Conservation (phyloP, 1,140 invertebrate genomes). For the roundworm (Caenorhabditis elegans) region DNA sequence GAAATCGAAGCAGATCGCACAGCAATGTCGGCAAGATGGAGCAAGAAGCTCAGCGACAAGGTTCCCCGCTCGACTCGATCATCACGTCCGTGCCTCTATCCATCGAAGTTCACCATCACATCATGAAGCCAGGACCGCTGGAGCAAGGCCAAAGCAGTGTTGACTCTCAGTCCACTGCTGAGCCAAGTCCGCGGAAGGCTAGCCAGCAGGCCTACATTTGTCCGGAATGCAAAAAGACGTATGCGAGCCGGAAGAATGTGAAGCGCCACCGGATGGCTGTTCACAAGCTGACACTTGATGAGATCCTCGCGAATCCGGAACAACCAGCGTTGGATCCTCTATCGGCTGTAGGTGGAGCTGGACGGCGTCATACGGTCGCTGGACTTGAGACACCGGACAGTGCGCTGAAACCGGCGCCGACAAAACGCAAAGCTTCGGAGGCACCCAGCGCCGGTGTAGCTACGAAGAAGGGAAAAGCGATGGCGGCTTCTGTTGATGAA, state of each 20-base stretch:
- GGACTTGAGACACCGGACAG: background rate
- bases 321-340: background rate
- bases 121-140: background rate
- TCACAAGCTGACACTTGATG: slow-evolving; percentile 53
- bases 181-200: background rate
- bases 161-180: background rate
- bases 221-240: slow-evolving; percentile 54
- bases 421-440: background rate
- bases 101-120: background rate
- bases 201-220: slow-evolving; percentile 33
- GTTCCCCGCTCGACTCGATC: background rate
- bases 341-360: background rate
- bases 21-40: too few species aligned
- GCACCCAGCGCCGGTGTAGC: background rate
- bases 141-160: background rate
- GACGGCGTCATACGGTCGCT: background rate
- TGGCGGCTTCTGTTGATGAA: background rate
- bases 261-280: slow-evolving; percentile 57
- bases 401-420: background rate
- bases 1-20: background rate
- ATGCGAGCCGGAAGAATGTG: slow-evolving; percentile 60
- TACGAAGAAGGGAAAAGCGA: background rate
- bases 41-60: too few species aligned
- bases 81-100: background rate
- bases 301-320: slow-evolving; percentile 1